Base-by-base conservation (phyloP, 2,113 vertebrate genomes). In the Gobius niger region DNA sequence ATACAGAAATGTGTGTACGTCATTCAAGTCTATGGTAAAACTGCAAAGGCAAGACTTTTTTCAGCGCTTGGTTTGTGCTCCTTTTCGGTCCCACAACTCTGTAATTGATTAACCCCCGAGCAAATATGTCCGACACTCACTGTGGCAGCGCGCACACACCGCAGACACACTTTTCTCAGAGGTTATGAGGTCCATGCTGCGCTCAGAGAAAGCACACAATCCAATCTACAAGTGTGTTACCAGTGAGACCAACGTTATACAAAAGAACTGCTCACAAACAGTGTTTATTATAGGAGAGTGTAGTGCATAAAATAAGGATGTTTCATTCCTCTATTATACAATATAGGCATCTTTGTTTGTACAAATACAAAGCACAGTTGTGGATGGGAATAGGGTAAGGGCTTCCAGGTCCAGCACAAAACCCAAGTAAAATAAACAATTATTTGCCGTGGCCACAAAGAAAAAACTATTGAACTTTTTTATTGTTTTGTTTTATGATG, bases 91-190 rank as follows among this genome's bases (percentile, higher is more conserved):
- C 50, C 52, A 68, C 62, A 61, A 66, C 49, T 67, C 75, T 79
- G 89, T 91, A 82, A 91, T 87, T 90, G 80, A 92, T 93, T 92
- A 93, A 92, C 92, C 72, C 78, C 77, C 89, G 78, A 71, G 86
- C 84, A 90, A 92, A 93, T 90, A 89, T 75, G 67, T 75, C 78
- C 70, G 76, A 72, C 80, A 72, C 85, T 84, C 83, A 80, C 84
- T 82, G 81, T 85, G 76, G 84, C 80, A 84, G 70, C 69, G 68
- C 62, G 50, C 56, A 77, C 67, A 77, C 61, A 65, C 65, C 47
- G 18, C 56, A 72, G 65, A 65, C 78, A 80, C 82, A 82, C 76
- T 74, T 66, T 51, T 75, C 57, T 67, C 52, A 51, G 81, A 40
- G 87, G 87, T 88, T 81, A 85, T 62, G 18, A 88, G 76, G 84